A percentile compares a stretch with the other conserved stretches of the same genome.
These are phyloP conservation scores for Chitala chitala DNA, from an alignment of 2,113 vertebrate species.

Conservation along the genomic window DNA sequence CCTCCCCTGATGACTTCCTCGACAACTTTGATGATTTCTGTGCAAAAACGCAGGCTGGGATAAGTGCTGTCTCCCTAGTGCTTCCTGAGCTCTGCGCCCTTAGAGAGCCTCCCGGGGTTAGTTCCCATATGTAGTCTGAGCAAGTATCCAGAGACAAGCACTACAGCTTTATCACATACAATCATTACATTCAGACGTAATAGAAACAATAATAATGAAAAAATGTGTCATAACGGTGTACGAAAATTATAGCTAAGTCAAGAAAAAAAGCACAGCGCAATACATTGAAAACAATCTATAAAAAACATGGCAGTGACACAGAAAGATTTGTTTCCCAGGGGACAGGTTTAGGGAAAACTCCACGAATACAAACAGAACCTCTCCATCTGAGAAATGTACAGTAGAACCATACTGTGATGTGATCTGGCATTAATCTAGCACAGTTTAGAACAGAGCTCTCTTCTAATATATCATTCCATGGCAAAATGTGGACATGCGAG, in stretches of 20 bases:
- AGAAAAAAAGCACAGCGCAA: not conserved
- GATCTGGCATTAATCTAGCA: constrained; percentile 1
- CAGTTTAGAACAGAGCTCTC: constrained; percentile 14
- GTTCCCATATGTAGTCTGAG: not conserved
- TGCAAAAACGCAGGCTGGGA: not conserved
- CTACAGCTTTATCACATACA: no score
- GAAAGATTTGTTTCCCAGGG: not conserved
- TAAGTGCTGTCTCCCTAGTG: not conserved
- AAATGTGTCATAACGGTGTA: no score
- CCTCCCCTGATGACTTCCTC: constrained; percentile 82
- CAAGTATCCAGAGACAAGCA: not conserved
- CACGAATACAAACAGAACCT: not conserved
- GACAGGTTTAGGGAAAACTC: not conserved
- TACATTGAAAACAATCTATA: not conserved
- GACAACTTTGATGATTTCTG: constrained; percentile 91
- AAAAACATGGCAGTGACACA: not conserved
- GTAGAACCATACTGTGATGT: constrained; percentile 4
- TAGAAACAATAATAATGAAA: no score
- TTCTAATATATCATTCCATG: constrained; percentile 35
- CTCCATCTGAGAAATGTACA: constrained; percentile 8
- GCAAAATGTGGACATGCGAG: constrained; percentile 40
- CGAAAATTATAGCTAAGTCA: not conserved
- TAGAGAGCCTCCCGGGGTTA: not conserved
- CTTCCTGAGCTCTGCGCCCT: not conserved
- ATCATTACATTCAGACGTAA: no score